Percentiles rank a stretch among this genome's conserved stretches.
Evolutionary conservation across 1,140 invertebrate genomes (phyloP).

Genomic region (Eupristina koningsbergeri): DNA sequence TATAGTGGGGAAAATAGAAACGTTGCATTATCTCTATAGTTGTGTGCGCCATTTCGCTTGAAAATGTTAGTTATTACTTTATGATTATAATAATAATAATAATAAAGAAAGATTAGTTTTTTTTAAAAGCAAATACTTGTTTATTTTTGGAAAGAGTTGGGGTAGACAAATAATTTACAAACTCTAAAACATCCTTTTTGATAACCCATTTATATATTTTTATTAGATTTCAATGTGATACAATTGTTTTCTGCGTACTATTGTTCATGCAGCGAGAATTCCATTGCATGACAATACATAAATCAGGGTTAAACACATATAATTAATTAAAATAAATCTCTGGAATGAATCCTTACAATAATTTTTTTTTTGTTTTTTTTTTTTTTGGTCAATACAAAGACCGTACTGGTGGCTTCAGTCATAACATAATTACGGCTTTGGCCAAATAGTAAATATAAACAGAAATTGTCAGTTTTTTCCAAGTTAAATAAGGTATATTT

Average conservation of each 20-base stretch:
- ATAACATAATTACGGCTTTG: not conserved
- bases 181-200: not conserved
- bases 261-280: not conserved
- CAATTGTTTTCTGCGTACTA: not conserved
- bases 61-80: too few species aligned
- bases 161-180: not conserved
- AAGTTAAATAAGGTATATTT: not conserved
- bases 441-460: not conserved
- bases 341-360: constrained; percentile 44
- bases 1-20: constrained; percentile 34
- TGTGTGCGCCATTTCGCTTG: not conserved
- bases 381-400: not conserved
- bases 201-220: constrained; percentile 48
- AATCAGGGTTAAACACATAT: constrained; percentile 45
- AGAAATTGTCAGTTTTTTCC: not conserved
- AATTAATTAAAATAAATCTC: constrained; percentile 43
- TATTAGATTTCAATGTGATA: constrained; percentile 42
- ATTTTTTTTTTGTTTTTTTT: too few species aligned
- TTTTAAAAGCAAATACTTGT: not conserved
- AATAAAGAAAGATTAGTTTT: too few species aligned
- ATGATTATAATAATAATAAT: too few species aligned
- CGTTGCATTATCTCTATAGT: constrained; percentile 15
- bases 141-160: too few species aligned
- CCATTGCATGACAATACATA: constrained; percentile 39
- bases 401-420: not conserved